Conservation (phyloP, 1,140 invertebrate genomes). For the Propsilocerus akamusi region DNA sequence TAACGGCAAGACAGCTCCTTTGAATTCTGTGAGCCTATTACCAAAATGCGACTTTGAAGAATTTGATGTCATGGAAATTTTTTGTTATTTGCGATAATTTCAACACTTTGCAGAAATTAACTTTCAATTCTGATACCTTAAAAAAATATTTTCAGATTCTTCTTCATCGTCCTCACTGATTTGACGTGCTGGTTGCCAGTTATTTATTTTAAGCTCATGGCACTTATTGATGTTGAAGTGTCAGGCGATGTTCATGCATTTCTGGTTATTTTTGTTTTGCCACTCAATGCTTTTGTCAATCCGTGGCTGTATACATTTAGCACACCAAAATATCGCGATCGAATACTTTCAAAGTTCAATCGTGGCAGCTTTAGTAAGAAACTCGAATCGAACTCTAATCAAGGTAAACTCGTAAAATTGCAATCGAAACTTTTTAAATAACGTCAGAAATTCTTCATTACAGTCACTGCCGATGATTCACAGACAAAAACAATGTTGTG, state of each 20-base stretch:
- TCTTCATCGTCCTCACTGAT: slow-evolving; percentile 56
- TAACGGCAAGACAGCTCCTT: no score
- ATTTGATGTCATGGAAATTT: no score
- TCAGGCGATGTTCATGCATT: slow-evolving; percentile 46
- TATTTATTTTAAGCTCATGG: slow-evolving; percentile 44
- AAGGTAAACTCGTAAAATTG: no score
- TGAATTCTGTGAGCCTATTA: no score
- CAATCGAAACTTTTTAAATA: no score
- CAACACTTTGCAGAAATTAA: no score
- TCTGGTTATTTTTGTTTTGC: slow-evolving; percentile 57
- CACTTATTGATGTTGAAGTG: slow-evolving; percentile 32
- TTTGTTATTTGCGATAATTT: no score
- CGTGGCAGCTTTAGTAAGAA: neutral
- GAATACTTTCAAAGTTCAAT: slow-evolving; percentile 15
- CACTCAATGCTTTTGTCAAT: slow-evolving; percentile 61
- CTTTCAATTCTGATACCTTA: no score
- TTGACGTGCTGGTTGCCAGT: slow-evolving; percentile 59
- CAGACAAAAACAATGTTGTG: no score
- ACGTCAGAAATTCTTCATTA: no score
- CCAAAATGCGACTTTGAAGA: no score
- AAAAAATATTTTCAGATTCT: slow-evolving; percentile 39
- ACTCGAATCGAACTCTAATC: neutral
- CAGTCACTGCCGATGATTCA: neutral
- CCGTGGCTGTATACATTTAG: slow-evolving; percentile 65
- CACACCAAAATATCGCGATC: slow-evolving; percentile 41